These are phyloP conservation scores for Drosophila merina DNA, from an alignment of 2,888 invertebrate genomes.

Conservation along the genomic window DNA sequence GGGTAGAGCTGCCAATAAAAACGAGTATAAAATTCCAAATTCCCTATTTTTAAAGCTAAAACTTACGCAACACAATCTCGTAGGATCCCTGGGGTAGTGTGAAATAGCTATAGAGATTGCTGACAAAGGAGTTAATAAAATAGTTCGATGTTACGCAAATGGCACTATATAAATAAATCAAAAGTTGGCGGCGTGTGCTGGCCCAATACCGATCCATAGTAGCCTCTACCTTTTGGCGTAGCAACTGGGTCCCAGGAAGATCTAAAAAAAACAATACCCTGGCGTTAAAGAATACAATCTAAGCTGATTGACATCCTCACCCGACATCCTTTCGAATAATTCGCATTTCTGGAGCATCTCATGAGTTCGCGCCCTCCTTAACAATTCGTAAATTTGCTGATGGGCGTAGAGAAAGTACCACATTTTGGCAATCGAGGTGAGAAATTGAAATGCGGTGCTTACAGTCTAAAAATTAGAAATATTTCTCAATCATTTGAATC, in stretches of 20 bases:
- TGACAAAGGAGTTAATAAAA: slow-evolving; percentile 54
- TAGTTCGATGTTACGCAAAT: slow-evolving; percentile 60
- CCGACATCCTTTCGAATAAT: slow-evolving; percentile 57
- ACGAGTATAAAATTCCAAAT: too few species aligned
- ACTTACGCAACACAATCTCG: slow-evolving; percentile 66
- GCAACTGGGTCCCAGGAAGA: slow-evolving; percentile 48
- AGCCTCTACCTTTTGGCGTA: slow-evolving; percentile 57
- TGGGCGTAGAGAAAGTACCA: slow-evolving; percentile 67
- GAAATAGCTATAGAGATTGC: slow-evolving; percentile 60
- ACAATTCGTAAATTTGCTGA: slow-evolving; percentile 55
- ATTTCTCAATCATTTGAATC: not conserved
- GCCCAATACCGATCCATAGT: slow-evolving; percentile 70
- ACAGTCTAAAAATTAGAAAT: slow-evolving; percentile 46
- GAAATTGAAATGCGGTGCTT: slow-evolving; percentile 60
- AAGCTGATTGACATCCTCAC: not conserved
- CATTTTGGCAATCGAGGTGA: slow-evolving; percentile 66
- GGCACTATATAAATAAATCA: slow-evolving; percentile 66
- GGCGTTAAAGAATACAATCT: not conserved
- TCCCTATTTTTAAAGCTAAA: not conserved
- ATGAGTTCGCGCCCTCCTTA: slow-evolving; percentile 62
- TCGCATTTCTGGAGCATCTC: slow-evolving; percentile 66
- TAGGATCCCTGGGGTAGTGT: slow-evolving; percentile 39
- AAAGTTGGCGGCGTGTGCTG: slow-evolving; percentile 62
- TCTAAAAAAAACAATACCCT: slow-evolving; percentile 48
- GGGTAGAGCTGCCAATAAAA: slow-evolving; percentile 54